Percentiles rank a stretch among this genome's conserved stretches.
Conservation (phyloP, 2,888 invertebrate species). For the Coelopa pilipes region DNA sequence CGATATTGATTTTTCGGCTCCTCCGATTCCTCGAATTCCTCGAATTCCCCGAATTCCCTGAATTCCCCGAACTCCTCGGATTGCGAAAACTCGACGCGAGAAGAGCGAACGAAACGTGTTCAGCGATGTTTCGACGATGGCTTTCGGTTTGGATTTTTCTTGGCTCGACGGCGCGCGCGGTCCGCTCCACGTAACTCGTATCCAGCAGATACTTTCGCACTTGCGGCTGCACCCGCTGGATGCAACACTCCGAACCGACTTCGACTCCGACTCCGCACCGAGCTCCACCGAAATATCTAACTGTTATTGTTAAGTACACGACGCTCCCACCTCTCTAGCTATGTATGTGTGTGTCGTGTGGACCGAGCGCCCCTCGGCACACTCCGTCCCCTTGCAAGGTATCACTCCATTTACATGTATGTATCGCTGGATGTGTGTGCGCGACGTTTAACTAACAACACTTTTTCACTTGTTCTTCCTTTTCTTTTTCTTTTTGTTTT, state of each 20-base stretch:
- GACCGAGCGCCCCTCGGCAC: background rate
- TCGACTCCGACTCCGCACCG: background rate
- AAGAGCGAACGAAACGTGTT: background rate
- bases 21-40: background rate
- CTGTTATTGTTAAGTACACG: background rate
- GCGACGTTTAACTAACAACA: conserved; percentile 4
- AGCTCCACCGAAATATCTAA: conserved; percentile 15
- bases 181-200: background rate
- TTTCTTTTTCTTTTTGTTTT: background rate
- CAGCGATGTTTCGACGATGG: background rate
- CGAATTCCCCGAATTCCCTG: no score
- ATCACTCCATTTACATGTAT: conserved; percentile 3
- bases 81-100: no score
- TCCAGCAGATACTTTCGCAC: conserved; percentile 17
- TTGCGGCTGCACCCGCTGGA: background rate
- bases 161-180: background rate
- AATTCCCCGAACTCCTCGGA: no score
- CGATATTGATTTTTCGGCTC: conserved; percentile 7
- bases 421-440: conserved; percentile 2
- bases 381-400: background rate
- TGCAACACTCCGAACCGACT: conserved; percentile 13
- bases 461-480: no score
- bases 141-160: background rate
- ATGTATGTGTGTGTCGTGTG: background rate
- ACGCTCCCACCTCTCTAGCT: background rate